phyloP scores from a whole-genome alignment of 2,888 invertebrate species.

The Meliscaeva auricollis region DNA sequence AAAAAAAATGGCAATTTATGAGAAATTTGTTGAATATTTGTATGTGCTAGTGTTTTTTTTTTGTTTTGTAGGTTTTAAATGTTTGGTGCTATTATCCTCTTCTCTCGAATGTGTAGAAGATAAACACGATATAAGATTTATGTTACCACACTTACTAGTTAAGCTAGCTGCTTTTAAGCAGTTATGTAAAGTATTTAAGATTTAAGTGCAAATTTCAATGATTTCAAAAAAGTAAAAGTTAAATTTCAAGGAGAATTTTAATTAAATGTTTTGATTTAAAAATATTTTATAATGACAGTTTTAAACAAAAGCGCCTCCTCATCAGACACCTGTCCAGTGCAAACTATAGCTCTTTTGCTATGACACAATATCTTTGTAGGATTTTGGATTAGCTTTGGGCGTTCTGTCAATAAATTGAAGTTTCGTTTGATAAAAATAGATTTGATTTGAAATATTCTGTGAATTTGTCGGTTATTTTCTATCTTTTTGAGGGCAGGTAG shows the following conservation, averaged over 20 bases:
- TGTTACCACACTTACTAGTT: background rate
- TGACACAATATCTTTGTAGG: too few species aligned
- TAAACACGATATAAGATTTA: background rate
- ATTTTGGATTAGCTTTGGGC: too few species aligned
- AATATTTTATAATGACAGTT: background rate
- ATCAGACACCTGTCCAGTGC: too few species aligned
- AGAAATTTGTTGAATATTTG: slow-evolving; percentile 58
- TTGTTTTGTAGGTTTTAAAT: slow-evolving; percentile 18
- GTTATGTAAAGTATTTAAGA: slow-evolving; percentile 14
- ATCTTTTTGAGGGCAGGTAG: too few species aligned
- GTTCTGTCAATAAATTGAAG: too few species aligned
- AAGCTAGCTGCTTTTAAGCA: background rate
- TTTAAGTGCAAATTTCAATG: background rate
- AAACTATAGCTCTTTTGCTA: too few species aligned
- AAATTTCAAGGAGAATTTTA: background rate
- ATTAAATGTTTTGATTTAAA: background rate
- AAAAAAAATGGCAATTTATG: slow-evolving; percentile 45
- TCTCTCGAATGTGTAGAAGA: background rate
- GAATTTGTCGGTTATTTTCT: too few species aligned
- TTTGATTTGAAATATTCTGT: too few species aligned
- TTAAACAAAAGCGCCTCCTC: too few species aligned
- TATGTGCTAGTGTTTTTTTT: background rate
- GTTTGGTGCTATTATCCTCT: slow-evolving; percentile 18
- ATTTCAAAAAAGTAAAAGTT: slow-evolving; percentile 14
- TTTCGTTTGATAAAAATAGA: too few species aligned